These are phyloP conservation scores for Calycopis cecrops DNA, from an alignment of 1,140 invertebrate species.

Conservation along the genomic window DNA sequence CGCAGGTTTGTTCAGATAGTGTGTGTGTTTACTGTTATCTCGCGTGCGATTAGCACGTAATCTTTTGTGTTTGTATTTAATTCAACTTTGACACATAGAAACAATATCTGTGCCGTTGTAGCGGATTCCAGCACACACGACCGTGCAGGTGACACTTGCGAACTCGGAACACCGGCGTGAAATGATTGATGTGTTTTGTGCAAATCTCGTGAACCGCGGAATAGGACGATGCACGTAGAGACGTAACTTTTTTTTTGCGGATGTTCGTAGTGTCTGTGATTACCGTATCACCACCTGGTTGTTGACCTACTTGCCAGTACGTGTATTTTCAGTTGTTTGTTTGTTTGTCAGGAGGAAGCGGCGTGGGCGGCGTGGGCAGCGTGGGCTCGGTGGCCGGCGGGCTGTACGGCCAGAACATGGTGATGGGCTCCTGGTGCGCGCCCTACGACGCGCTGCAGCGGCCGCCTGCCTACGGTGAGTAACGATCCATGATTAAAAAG, in stretches of 20 bases:
- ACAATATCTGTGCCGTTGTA: too few relatives aligned
- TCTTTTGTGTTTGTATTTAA: too few relatives aligned
- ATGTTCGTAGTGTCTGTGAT: not conserved
- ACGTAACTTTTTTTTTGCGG: too few relatives aligned
- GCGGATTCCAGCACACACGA: too few relatives aligned
- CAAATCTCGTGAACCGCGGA: too few relatives aligned
- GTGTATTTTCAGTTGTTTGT: not conserved
- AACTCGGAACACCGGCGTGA: too few relatives aligned
- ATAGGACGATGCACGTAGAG: too few relatives aligned
- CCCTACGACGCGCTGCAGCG: slow-evolving; percentile 87
- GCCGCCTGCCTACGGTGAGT: slow-evolving; percentile 83
- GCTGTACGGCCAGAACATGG: slow-evolving; percentile 60
- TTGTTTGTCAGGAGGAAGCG: slow-evolving; percentile 35
- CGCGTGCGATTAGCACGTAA: not conserved
- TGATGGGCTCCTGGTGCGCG: slow-evolving; percentile 86
- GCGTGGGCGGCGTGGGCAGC: slow-evolving; percentile 36
- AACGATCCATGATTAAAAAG: not conserved
- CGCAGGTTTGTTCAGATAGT: slow-evolving; percentile 37
- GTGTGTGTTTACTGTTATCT: not conserved
- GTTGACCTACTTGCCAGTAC: too few relatives aligned
- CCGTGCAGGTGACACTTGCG: too few relatives aligned
- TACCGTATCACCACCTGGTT: not conserved
- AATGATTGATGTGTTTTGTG: too few relatives aligned
- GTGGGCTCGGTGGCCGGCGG: slow-evolving; percentile 51
- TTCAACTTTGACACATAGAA: too few relatives aligned